Base-by-base conservation (phyloP, 2,888 invertebrate genomes). In the Sepioteuthis lessoniana region DNA sequence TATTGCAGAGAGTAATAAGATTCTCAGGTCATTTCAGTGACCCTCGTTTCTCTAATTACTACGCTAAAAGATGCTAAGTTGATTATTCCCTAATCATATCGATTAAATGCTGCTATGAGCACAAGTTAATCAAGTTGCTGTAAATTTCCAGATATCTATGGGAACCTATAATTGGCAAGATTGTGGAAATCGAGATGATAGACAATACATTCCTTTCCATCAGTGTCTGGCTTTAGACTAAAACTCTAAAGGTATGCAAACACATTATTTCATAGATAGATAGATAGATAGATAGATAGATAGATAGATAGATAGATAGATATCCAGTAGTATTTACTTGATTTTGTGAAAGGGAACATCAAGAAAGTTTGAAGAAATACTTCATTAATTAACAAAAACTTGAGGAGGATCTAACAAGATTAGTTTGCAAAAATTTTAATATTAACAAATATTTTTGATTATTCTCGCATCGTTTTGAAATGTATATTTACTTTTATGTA, bases 61-160 rank as follows among this genome's bases (percentile, higher is more conserved):
- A 76, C 76, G 76, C 76, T 76, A n/a, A 76, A 76, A 16, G 76
- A 76, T 76, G 76, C 76, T 76, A 76, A 76, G 76, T 76, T 35
- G n/a, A 76, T 76, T 76, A 76, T 76, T 76, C 19, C 16, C 76
- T 76, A 76, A 76, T 76, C 76, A 76, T 76, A 76, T 76, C n/a
- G 76, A 76, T 76, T 76, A 76, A 76, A 76, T 76, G 76, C n/a
- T 76, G 16, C 76, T 76, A 76, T 35, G n/a, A 76, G 76, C n/a
- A 76, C 16, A n/a, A 35, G 76, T 76, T 76, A 76, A 76, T 76
- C 76, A 76, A n/a, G 76, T 76, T 76, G 16, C 76, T 76, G 76
- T 76, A n/a, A 76, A 76, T 76, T 76, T 35, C 76, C 35, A 35
- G 76, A 76, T 76, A n/a, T 76, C 76, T 76, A 76, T 76, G 76